Evolutionary conservation across 2,797 vertebrate genomes (phyloP).

Genomic region (Rhincodon typus): DNA sequence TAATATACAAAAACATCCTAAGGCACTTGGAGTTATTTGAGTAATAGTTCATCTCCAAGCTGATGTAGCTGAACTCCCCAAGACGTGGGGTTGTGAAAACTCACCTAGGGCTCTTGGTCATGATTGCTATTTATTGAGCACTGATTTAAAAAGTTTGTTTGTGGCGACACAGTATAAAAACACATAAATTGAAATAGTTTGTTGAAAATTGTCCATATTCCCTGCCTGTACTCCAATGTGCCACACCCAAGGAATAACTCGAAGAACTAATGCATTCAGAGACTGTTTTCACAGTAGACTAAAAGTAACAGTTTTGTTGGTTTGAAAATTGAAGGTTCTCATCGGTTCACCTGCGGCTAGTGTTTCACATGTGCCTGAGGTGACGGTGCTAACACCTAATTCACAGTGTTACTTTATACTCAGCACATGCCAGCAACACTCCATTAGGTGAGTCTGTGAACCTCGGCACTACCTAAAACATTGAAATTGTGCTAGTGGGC

Average conservation of each 20-base stretch:
- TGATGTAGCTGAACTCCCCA: background rate
- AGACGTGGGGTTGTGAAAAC: background rate
- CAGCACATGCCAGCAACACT: slow-evolving; percentile 21
- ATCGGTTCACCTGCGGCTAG: slow-evolving; percentile 11
- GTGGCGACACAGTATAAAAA: background rate
- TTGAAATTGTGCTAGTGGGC: background rate
- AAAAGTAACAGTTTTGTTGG: background rate
- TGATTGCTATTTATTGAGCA: background rate
- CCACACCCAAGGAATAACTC: background rate
- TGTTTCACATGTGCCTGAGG: slow-evolving; percentile 22
- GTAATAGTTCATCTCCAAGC: no score
- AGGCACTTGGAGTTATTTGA: no score
- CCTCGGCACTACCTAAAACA: background rate
- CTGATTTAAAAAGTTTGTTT: background rate
- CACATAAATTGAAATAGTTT: background rate
- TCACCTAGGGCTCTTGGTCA: background rate
- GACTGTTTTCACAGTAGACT: background rate
- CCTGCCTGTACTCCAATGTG: no score
- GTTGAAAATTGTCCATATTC: no score
- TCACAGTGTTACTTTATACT: slow-evolving; percentile 20
- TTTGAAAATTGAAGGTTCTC: background rate
- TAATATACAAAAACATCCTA: no score
- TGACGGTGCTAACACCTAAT: slow-evolving; percentile 12
- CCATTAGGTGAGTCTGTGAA: slow-evolving; percentile 32
- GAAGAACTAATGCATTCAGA: background rate